Evolutionary conservation across 2,113 vertebrate species (phyloP).

Genomic region (Hippocampus abdominalis): DNA sequence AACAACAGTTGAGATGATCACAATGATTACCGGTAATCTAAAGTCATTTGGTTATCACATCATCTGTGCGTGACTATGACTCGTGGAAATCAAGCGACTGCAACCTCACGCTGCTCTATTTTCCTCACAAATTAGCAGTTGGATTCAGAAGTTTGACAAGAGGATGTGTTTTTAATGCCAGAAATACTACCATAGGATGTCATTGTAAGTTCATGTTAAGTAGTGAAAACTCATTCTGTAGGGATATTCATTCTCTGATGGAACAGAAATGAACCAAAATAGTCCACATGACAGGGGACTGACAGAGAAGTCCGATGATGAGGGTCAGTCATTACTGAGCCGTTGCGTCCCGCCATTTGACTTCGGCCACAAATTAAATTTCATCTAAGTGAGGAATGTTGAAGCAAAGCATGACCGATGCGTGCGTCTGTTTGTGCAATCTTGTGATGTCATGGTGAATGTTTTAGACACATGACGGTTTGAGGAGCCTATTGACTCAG

Average conservation of each 20-base stretch:
- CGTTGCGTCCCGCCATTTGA: constrained; percentile 2
- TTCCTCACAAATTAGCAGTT: no score
- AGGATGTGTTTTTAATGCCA: neutral
- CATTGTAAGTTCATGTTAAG: no score
- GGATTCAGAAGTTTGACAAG: neutral
- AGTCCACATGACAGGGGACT: neutral
- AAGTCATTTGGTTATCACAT: neutral
- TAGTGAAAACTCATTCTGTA: neutral
- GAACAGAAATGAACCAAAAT: neutral
- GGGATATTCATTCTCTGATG: no score
- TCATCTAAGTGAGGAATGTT: constrained; percentile 41
- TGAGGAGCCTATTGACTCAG: neutral
- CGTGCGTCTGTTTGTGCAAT: constrained; percentile 19
- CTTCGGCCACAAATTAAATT: constrained; percentile 32
- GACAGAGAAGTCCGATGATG: neutral
- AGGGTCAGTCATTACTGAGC: neutral
- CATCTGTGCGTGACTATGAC: neutral
- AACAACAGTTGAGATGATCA: neutral
- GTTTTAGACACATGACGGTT: constrained; percentile 40
- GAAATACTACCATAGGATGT: neutral
- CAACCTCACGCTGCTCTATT: no score
- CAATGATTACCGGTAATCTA: neutral
- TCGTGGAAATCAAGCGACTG: no score
- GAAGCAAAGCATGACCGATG: constrained; percentile 20
- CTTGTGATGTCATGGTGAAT: constrained; percentile 39